Evolutionary conservation across 92 coral and sea anemone species (phyloP).

Genomic region (Palythoa grandiflora): DNA sequence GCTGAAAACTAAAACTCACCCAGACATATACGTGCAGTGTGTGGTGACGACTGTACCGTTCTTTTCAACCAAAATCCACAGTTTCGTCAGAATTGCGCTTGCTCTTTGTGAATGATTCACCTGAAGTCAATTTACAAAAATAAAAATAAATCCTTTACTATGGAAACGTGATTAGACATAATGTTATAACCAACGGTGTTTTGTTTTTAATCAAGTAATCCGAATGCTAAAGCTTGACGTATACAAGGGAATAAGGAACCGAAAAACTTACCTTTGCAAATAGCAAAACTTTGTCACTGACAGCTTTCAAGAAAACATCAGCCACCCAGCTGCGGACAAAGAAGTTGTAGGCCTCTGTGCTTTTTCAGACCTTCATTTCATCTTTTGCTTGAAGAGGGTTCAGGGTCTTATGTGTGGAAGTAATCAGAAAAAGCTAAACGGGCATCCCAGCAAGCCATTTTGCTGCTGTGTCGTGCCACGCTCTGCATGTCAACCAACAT

Average conservation of each 20-base stretch:
- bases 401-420: neutral
- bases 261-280: neutral
- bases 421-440: neutral
- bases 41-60: neutral
- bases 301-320: neutral
- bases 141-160: too few species aligned
- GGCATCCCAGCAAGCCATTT: neutral
- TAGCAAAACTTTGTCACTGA: neutral
- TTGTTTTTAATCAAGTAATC: neutral
- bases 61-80: neutral
- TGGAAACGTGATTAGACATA: neutral
- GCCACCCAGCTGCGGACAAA: neutral
- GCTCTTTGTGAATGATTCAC: conserved; percentile 1
- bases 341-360: neutral
- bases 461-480: neutral
- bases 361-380: neutral
- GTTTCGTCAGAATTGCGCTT: neutral
- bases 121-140: neutral
- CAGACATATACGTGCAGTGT: conserved; percentile 3
- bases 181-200: too few species aligned
- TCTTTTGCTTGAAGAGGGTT: neutral
- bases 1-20: neutral
- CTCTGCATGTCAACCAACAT: conserved; percentile 13
- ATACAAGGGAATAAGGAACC: too few species aligned
- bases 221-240: neutral